phyloP scores from a whole-genome alignment of 2,113 vertebrate species.

The Scolopax mira region DNA sequence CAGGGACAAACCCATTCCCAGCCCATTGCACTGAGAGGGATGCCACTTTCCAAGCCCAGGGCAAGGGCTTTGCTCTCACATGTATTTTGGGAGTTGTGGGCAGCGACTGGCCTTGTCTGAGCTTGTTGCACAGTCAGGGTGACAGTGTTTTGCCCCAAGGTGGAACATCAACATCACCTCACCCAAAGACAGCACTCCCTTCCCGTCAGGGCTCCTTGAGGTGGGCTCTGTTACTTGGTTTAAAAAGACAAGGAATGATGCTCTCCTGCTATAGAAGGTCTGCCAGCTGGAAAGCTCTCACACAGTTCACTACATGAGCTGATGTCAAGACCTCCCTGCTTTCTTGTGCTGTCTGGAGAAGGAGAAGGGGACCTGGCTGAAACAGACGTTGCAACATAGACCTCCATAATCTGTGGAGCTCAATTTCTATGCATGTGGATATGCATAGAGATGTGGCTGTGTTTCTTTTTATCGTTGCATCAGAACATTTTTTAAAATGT shows the following conservation, averaged over 20 bases:
- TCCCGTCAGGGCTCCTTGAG: background rate
- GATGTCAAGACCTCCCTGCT: background rate
- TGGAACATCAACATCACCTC: no score
- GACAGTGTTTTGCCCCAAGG: background rate
- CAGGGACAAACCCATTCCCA: background rate
- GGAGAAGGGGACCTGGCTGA: background rate
- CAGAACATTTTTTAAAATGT: background rate
- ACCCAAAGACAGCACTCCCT: background rate
- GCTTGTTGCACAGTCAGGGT: background rate
- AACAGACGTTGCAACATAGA: background rate
- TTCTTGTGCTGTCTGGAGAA: background rate
- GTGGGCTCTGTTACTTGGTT: background rate
- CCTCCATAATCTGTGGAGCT: background rate
- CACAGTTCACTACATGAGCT: background rate
- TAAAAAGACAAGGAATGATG: background rate
- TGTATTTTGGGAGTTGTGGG: background rate
- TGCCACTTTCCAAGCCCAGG: background rate
- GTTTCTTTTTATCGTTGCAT: background rate
- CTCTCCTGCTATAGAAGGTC: background rate
- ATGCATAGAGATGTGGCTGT: background rate
- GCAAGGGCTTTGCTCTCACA: background rate
- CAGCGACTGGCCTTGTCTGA: background rate
- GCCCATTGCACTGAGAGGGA: background rate
- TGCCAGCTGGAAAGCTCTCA: background rate
- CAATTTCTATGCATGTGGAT: background rate